Evolutionary conservation across 2,888 invertebrate species (phyloP), one percentile per base, ranked within the genome.

Genomic region (Ischnura elegans): DNA sequence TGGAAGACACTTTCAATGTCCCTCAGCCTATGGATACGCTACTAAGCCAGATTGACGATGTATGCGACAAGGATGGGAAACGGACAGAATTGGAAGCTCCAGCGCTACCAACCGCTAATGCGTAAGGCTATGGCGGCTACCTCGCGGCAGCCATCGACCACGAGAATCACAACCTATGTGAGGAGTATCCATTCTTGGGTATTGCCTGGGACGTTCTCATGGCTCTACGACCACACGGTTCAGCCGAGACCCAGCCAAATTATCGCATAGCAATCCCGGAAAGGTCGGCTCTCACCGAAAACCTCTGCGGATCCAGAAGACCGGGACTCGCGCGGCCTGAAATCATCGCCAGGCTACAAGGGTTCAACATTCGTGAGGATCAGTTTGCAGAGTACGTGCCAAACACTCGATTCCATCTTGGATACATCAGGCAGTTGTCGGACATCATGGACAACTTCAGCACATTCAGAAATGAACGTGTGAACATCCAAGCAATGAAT

Each of bases 201-300:
- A 76, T 94, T 2, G 94, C 94, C 0, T 84, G 93, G 36, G 94
- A 94, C 36, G 93, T 85, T 25, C 43, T 94, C 1, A 94, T 94
- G 94, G 45, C 94, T 0, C 21, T 94, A 13, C 42, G 51, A 21
- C 0, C 93, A 61, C 29, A 5, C n/a, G 43, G 21, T 0, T 47
- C 21, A 51, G 19, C 46, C 36, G 2, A 0, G 45, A 29, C 21
- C 25, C 85, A 47, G 16, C 13, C 61, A 46, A 87, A 25, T 45
- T 61, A n/a, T 19, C 86, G n/a, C 0, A n/a, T 61, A 19, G 87
- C 21, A 29, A 61, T 25, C n/a, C 86, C 85, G 46, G 85, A 36
- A 6, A 90, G 46, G 2, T 47, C 66, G n/a, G 29, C 0, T 10
- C 47, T 87, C 2, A 87, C 47, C 0, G 6, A 16, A 0, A 87